Base-by-base conservation (phyloP, 2,113 vertebrate genomes). In the Carettochelys insculpta region DNA sequence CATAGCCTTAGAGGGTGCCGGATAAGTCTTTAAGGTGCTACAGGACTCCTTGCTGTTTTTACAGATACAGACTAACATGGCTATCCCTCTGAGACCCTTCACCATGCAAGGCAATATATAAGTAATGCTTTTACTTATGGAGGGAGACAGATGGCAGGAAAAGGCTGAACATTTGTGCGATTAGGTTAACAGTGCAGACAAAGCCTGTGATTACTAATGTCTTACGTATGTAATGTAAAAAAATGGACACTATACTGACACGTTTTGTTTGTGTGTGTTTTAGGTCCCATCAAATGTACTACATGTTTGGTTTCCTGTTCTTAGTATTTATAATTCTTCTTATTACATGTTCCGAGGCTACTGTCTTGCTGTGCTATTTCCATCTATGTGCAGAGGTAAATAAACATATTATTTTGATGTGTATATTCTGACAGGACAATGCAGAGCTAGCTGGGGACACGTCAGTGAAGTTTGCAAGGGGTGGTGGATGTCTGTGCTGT, bases 261-360 rank as follows among this genome's bases (percentile, higher is more conserved):
- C 34, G 86, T 77, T 73, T 86, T 29, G 38, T 45, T 29, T 86
- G 20, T 54, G 90, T 91, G 91, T 86, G 9, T 95, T 97, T 96
- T 95, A 99, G 98, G 98, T 99, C 98, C 93, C 98, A 99, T 97
- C 98, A 99, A 96, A 98, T 99, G 98, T 99, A 99, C 96, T 99
- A 98, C 97, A 99, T 99, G 98, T 99, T 99, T 94, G 98, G 98
- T 29, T 99, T 99, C 97, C 97, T 99, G 65, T 99, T 99, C 95
- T 97, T 99, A 93, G 98, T 99, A 91, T 99, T 99, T 95, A 98
- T 99, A 92, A 99, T 99, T 92, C 97, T 99, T 47, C 96, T 99
- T 87, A 99, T 99, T 92, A 99, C 98, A 0, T 99, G 98, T 95
- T 99, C 98, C 1, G 98, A 99, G 96, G 98, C 98, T 89, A 99